Conservation (phyloP, 2,113 vertebrate species). For the Aldabrachelys gigantea region DNA sequence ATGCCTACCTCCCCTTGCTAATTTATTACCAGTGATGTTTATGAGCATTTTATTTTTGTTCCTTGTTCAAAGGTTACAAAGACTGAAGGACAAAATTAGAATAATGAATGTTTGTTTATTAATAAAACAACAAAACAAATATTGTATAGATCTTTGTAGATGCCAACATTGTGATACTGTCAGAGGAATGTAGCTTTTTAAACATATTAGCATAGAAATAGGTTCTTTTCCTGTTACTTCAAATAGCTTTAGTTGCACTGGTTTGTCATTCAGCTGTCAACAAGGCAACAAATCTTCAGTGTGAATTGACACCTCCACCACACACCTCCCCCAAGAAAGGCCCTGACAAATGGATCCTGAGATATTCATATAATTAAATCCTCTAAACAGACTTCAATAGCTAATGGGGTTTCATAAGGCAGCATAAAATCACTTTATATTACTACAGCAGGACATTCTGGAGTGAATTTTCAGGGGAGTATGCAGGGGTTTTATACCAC, state of each 20-base stretch:
- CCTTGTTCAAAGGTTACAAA: constrained; percentile 64
- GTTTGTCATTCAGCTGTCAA: constrained; percentile 58
- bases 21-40: constrained; percentile 65
- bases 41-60: constrained; percentile 59
- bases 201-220: constrained; percentile 51
- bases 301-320: constrained; percentile 7
- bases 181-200: constrained; percentile 39
- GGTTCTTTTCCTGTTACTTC: constrained; percentile 41
- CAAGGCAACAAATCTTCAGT: constrained; percentile 35
- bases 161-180: not conserved
- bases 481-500: not conserved
- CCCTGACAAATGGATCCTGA: constrained; percentile 55
- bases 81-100: constrained; percentile 59
- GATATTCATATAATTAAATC: constrained; percentile 55
- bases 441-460: not conserved
- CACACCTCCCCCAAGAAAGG: constrained; percentile 12
- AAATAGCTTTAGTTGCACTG: constrained; percentile 19
- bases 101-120: constrained; percentile 62
- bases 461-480: not conserved
- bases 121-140: constrained; percentile 19
- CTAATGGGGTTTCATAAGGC: not conserved
- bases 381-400: constrained; percentile 3
- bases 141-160: constrained; percentile 52
- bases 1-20: constrained; percentile 61
- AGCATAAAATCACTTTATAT: not conserved